Evolutionary conservation across 2,113 vertebrate genomes (phyloP).

Genomic region (Scomber scombrus): DNA sequence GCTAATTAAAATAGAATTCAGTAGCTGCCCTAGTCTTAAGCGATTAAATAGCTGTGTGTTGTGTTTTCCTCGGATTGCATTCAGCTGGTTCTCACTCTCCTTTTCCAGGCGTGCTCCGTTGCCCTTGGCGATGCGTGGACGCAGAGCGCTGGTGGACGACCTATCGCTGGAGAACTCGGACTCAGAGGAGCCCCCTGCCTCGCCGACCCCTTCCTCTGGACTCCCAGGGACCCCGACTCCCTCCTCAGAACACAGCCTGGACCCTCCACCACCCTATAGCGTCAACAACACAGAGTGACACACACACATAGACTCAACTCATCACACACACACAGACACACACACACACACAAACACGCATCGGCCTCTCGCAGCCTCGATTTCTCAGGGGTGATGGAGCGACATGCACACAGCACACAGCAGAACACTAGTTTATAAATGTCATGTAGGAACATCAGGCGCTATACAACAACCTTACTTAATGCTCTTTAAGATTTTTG

Average conservation of each 20-base stretch:
- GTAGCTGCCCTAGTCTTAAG: background rate
- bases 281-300: slow-evolving; percentile 83
- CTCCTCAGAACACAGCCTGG: slow-evolving; percentile 82
- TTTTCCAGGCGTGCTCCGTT: slow-evolving; percentile 79
- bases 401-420: slow-evolving; percentile 46
- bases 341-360: slow-evolving; percentile 20
- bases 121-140: slow-evolving; percentile 82
- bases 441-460: slow-evolving; percentile 43
- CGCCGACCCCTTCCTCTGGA: slow-evolving; percentile 82
- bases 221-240: slow-evolving; percentile 80
- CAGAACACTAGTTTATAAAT: slow-evolving; percentile 31
- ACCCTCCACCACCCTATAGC: slow-evolving; percentile 81
- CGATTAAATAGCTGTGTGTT: background rate
- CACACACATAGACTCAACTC: slow-evolving; percentile 36
- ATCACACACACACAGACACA: slow-evolving; percentile 7
- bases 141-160: slow-evolving; percentile 84
- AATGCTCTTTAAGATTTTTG: slow-evolving; percentile 38
- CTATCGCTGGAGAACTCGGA: slow-evolving; percentile 87
- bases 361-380: slow-evolving; percentile 42
- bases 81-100: background rate
- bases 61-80: background rate
- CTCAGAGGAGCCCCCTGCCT: slow-evolving; percentile 84
- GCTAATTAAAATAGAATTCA: background rate
- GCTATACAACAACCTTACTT: slow-evolving; percentile 44
- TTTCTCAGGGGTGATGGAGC: slow-evolving; percentile 54